These are phyloP conservation scores for Porites divaricata DNA, from an alignment of 92 coral and sea anemone genomes.

Conservation along the genomic window DNA sequence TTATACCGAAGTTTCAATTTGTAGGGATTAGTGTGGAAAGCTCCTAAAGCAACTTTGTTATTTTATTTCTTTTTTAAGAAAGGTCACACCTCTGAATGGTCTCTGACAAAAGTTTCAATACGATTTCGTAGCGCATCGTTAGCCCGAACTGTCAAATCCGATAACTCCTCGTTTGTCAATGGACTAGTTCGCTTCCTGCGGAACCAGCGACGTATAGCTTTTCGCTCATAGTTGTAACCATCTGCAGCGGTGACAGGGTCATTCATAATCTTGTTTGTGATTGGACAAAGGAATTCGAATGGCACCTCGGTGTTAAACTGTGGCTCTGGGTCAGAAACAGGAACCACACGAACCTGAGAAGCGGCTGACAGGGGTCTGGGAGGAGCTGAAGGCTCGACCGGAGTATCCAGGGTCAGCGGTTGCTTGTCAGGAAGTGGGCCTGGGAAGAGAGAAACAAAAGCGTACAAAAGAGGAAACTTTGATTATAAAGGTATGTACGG, in stretches of 20 bases:
- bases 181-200: conserved; percentile 80
- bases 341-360: conserved; percentile 48
- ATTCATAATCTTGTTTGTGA: conserved; percentile 81
- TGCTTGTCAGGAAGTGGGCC: conserved; percentile 68
- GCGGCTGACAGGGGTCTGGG: conserved; percentile 48
- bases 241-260: conserved; percentile 83
- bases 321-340: conserved; percentile 39
- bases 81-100: conserved; percentile 56
- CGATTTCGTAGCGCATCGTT: conserved; percentile 77
- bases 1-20: too few relatives aligned
- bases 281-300: conserved; percentile 84
- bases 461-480: neutral
- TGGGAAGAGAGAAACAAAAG: neutral
- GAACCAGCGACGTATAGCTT: conserved; percentile 82
- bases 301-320: conserved; percentile 76
- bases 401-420: conserved; percentile 45
- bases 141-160: conserved; percentile 65
- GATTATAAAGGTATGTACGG: neutral
- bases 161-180: conserved; percentile 77
- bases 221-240: conserved; percentile 83
- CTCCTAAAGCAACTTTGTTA: too few relatives aligned
- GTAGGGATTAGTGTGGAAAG: too few relatives aligned
- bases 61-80: neutral
- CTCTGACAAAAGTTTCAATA: conserved; percentile 62
- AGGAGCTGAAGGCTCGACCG: conserved; percentile 51